A percentile compares a stretch with the other conserved stretches of the same genome.
These are phyloP conservation scores for Delichon dasypus DNA, from an alignment of 2,797 vertebrate genomes.

Conservation along the genomic window DNA sequence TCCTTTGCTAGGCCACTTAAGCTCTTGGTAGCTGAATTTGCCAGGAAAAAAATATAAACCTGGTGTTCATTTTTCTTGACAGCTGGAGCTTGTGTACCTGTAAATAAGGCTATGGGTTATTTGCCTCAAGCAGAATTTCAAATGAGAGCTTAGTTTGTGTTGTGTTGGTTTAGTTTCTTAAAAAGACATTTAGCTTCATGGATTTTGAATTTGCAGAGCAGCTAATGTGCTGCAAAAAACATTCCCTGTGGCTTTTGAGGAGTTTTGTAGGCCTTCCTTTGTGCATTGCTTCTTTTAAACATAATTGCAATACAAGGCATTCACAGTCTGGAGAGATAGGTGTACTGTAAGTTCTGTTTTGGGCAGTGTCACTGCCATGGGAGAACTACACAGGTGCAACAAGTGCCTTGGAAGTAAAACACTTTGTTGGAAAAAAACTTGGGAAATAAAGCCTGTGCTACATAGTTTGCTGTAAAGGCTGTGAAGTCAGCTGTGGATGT, in stretches of 20 bases:
- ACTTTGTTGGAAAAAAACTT: not conserved
- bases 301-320: not conserved
- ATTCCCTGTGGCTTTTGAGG: not conserved
- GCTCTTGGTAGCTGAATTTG: not conserved
- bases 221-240: not conserved
- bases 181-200: not conserved
- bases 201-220: not conserved
- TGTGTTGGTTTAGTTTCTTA: not conserved
- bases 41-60: not conserved
- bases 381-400: not conserved
- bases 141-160: not conserved
- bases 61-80: not conserved
- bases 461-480: not conserved
- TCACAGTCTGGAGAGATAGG: rapidly evolving
- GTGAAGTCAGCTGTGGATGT: not conserved
- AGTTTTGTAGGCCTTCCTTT: not conserved
- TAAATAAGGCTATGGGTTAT: not conserved
- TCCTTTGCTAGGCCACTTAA: not conserved
- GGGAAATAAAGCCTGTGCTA: not conserved
- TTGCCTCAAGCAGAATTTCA: not conserved
- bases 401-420: not conserved
- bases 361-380: not conserved
- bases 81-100: not conserved
- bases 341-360: not conserved
- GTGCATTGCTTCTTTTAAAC: not conserved